A percentile compares a stretch with the other conserved stretches of the same genome.
Conservation (phyloP, 2,113 vertebrate species). For the Mirza zaza region DNA sequence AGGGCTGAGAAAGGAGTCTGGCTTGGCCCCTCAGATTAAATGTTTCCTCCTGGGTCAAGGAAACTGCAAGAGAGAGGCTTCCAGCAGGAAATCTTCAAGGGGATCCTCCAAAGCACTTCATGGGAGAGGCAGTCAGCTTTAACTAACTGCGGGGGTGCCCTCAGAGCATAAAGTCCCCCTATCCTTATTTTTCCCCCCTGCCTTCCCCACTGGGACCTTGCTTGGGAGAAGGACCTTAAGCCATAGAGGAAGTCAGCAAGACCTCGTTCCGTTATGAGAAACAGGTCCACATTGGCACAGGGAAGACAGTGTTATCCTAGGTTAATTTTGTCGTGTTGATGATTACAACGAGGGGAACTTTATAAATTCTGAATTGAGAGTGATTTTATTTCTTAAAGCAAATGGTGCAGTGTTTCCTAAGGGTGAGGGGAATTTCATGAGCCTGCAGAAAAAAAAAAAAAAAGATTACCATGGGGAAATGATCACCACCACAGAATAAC, state of each 20-base stretch:
- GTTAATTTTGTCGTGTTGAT: not conserved
- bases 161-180: not conserved
- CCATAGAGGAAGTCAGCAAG: not conserved
- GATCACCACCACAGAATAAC: not conserved
- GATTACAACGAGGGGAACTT: not conserved
- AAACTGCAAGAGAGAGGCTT: not conserved
- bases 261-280: not conserved
- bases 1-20: not conserved
- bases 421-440: not conserved
- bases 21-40: not conserved
- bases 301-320: not conserved
- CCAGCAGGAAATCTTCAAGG: too few relatives aligned
- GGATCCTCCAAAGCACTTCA: not conserved
- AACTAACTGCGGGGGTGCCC: not conserved
- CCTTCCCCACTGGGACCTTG: not conserved
- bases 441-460: not conserved
- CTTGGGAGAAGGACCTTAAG: not conserved
- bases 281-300: not conserved
- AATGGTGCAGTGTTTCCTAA: not conserved
- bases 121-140: not conserved
- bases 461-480: not conserved
- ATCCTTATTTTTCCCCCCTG: not conserved
- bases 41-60: not conserved
- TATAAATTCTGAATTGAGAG: not conserved
- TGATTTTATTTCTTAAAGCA: not conserved